Percentiles rank a stretch among this genome's conserved stretches.
phyloP scores from a whole-genome alignment of 2,888 invertebrate genomes.

The Torymus texanus region DNA sequence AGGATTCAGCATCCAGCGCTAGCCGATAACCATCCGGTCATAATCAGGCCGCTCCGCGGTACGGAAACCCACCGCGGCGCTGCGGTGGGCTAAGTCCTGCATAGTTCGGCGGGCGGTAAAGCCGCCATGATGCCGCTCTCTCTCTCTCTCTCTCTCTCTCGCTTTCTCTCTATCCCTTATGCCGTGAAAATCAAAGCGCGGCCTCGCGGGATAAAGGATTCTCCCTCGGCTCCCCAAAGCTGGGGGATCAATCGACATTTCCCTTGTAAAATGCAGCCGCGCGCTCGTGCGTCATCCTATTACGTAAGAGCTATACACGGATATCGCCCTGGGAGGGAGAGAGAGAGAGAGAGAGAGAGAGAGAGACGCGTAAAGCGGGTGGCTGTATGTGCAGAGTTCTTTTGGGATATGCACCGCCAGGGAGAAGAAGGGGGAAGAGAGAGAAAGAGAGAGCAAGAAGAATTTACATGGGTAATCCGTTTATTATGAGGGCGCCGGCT shows the following conservation, averaged over 20 bases:
- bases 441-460: neutral
- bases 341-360: too few species aligned
- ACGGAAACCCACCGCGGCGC: conserved; percentile 33
- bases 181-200: conserved; percentile 21
- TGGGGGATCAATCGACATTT: conserved; percentile 40
- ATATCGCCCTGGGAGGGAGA: neutral
- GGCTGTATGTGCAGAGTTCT: too few species aligned
- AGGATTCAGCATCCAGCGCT: neutral
- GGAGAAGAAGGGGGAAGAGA: too few species aligned
- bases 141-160: neutral
- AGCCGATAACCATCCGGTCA: conserved; percentile 53
- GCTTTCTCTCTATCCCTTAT: neutral
- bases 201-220: conserved; percentile 20
- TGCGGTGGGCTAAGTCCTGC: conserved; percentile 51
- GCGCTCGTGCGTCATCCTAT: conserved; percentile 22
- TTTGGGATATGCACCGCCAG: too few species aligned
- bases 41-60: conserved; percentile 52
- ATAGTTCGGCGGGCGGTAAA: conserved; percentile 49
- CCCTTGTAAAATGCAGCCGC: conserved; percentile 26
- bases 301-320: conserved; percentile 9
- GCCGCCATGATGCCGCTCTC: conserved; percentile 1
- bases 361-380: too few species aligned
- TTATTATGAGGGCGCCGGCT: neutral
- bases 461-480: conserved; percentile 6
- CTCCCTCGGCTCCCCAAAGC: neutral